Evolutionary conservation across 92 coral and sea anemone species (phyloP).

Genomic region (Metridium senile): DNA sequence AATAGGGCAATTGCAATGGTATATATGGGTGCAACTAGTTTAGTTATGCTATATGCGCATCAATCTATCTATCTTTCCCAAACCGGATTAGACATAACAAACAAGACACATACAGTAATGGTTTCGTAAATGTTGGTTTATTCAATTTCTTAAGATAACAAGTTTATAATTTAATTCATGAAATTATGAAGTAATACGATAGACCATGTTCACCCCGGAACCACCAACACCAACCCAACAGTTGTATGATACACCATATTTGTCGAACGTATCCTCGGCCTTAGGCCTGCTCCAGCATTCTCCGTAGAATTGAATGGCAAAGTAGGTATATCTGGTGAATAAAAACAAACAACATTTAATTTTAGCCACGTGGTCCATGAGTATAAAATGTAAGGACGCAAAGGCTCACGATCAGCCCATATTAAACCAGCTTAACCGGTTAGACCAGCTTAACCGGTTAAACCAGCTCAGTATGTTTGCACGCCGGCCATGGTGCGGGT

Average conservation of each 20-base stretch:
- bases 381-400: neutral
- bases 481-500: no score
- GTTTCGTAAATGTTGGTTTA: no score
- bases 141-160: neutral
- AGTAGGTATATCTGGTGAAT: constrained; percentile 26
- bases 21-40: no score
- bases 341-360: neutral
- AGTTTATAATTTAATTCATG: neutral
- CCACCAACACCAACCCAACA: constrained; percentile 31
- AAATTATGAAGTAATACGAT: neutral
- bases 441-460: no score
- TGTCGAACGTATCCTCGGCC: neutral
- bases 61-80: no score
- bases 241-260: constrained; percentile 5
- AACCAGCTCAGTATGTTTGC: no score
- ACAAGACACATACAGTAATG: no score
- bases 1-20: no score
- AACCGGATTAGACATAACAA: no score
- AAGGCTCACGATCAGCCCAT: neutral
- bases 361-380: neutral
- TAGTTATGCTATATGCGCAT: no score
- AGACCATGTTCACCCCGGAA: constrained; percentile 16
- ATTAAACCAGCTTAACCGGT: no score
- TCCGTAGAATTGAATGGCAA: constrained; percentile 37
- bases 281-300: constrained; percentile 36